These are phyloP conservation scores for Punctoribates punctum DNA, from an alignment of 2,888 invertebrate genomes.

Conservation along the genomic window DNA sequence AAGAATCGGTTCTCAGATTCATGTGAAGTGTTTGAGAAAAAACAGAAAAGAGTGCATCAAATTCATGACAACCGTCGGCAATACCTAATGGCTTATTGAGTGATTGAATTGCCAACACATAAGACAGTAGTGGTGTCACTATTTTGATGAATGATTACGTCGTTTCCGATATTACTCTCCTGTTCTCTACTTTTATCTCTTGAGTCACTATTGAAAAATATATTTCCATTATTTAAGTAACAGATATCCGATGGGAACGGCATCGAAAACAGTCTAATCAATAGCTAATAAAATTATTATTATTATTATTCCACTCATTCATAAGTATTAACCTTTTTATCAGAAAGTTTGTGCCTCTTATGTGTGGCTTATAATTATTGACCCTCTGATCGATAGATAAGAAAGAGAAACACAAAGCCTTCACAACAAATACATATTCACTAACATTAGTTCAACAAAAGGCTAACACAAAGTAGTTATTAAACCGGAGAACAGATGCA, in stretches of 20 bases:
- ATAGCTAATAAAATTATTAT: background rate
- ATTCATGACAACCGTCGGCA: no score
- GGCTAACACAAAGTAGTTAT: background rate
- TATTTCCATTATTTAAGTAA: constrained; percentile 5
- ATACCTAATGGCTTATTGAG: constrained; percentile 34
- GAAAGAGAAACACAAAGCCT: background rate
- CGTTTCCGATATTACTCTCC: background rate
- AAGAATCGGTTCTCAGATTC: no score
- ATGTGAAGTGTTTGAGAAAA: no score
- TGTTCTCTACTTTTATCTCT: background rate
- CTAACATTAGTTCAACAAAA: background rate
- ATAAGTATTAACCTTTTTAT: constrained; percentile 16
- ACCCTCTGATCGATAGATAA: background rate
- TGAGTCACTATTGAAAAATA: background rate
- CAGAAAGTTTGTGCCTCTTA: background rate
- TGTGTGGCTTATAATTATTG: constrained; percentile 11
- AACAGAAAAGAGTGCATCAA: no score
- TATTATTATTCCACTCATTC: background rate
- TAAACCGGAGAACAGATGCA: background rate
- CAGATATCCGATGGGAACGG: background rate
- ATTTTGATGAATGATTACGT: constrained; percentile 17
- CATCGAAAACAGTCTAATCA: background rate
- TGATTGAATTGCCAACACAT: constrained; percentile 28
- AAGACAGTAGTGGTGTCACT: constrained; percentile 22
- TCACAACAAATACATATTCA: background rate